Base-by-base conservation (phyloP, 2,888 invertebrate genomes). In the Incurvaria masculella region DNA sequence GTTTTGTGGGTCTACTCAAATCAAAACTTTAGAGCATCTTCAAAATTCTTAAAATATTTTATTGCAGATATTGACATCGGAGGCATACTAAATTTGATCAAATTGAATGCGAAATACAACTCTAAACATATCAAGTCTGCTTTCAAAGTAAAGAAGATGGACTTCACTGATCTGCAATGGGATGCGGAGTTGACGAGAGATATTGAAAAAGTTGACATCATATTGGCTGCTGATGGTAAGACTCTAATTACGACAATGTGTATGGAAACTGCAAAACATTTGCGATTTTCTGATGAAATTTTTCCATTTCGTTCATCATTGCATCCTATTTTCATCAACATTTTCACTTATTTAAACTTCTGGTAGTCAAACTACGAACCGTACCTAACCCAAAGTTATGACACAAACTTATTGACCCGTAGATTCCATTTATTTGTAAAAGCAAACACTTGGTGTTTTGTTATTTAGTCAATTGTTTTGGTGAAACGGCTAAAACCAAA, bases 171-270 rank as follows among this genome's bases (percentile, higher is more conserved):
- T 17, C 62, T 75, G 5, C 65, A 74, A 41, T 87, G 89, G 79
- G 72, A 80, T 38, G 47, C 62, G 11, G 70, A 80, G 39, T 69
- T 91, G 17, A 56, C 69, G 2, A 63, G 72, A 17, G 81, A 81
- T 56, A 71, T 91, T 48, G 71, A 80, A 49, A 65, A 80, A 18
- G 81, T 84, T 3, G 81, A 86, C 53, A 70, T 91, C 26, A 74
- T 93, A 50, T 72, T 94, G 57, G 92, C 92, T 49, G 93, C 92
- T 21, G 94, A 94, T 81, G 91, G 91, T 91, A 76, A 68, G 78
- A 65, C 14, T 33, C 16, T 40, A 39, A 39, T 14, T 39, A 11
- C 5, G 11, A n/a, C 8, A 6, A 5, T 39, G 16, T n/a, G 10
- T 39, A n/a, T 39, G 5, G 16, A 39, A 42, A 18, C 5, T 6